Conservation (phyloP, 2,888 invertebrate genomes). For the Mycalesis mineus region DNA sequence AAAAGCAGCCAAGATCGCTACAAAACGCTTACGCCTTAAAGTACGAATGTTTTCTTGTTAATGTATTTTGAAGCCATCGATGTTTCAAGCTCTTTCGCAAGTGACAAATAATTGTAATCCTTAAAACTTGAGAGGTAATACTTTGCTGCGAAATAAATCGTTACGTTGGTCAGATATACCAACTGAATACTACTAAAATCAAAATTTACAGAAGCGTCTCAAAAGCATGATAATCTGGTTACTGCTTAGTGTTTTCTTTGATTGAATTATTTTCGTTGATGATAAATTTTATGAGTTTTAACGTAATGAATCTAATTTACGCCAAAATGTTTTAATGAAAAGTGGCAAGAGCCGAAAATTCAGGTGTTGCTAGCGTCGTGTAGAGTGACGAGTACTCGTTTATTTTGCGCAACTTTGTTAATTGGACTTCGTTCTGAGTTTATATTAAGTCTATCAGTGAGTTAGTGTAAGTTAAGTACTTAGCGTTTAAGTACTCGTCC, state of each 20-base stretch:
- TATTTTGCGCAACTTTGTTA: slow-evolving; percentile 65
- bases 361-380: slow-evolving; percentile 40
- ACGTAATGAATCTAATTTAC: background rate
- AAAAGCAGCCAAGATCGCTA: background rate
- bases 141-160: background rate
- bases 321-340: background rate
- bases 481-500: slow-evolving; percentile 59
- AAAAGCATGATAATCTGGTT: background rate
- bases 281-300: background rate
- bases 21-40: background rate
- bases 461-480: slow-evolving; percentile 53
- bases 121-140: background rate
- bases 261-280: background rate
- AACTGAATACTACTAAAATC: background rate
- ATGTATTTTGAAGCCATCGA: background rate
- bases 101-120: background rate
- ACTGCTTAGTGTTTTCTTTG: background rate
- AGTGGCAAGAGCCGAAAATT: slow-evolving; percentile 21
- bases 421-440: slow-evolving; percentile 44
- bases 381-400: slow-evolving; percentile 69
- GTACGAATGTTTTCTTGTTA: too few relatives aligned
- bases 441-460: slow-evolving; percentile 30
- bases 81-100: background rate
- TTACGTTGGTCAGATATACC: background rate
- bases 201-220: background rate